Base-by-base conservation (phyloP, 2,113 vertebrate genomes). In the Morone chrysops region DNA sequence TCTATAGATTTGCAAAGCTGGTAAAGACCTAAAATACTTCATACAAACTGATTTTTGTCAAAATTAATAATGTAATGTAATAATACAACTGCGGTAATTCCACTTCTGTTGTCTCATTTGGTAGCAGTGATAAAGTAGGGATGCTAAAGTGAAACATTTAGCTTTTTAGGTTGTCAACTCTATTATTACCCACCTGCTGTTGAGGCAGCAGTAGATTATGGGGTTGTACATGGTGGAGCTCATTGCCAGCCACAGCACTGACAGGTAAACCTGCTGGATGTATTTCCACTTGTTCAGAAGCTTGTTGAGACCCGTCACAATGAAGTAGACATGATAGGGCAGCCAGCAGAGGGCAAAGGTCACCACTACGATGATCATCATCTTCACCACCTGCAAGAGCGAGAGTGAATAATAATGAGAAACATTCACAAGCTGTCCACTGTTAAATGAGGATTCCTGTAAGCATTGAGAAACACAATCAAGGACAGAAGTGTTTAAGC, bases 151-250 rank as follows among this genome's bases (percentile, higher is more conserved):
- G 36, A 20, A 5, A 16, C 22, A 6, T 40, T 70, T 16, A 4
- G 14, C 6, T 18, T 57, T 11, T 48, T 5, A 40, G 18, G n/a
- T 31, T 8, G 8, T 22, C 36, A 57, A 2, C 59, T 20, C 3
- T 4, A 47, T 36, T 38, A 40, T 1, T 4, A 86, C 95, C 91
- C 94, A 98, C 98, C 98, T 97, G 93, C 97, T 99, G 92, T 99
- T 99, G 69, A 99, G 96, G 89, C 98, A 99, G 91, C 97, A 99
- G 95, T 99, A 99, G 94, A 99, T 99, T 91, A 99, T 98, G 73
- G 98, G 98, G 78, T 99, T 99, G 92, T 99, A 99, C 98, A 99
- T 99, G 47, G 98, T 99, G 36, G 97, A 99, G 91, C 98, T 99
- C 98, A 99, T 99, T 51, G 98, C 98, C 78, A 99, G 95, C 97